Percentiles rank a stretch among this genome's conserved stretches.
Conservation (phyloP, 2,888 invertebrate species). For the Nowickia ferox region DNA sequence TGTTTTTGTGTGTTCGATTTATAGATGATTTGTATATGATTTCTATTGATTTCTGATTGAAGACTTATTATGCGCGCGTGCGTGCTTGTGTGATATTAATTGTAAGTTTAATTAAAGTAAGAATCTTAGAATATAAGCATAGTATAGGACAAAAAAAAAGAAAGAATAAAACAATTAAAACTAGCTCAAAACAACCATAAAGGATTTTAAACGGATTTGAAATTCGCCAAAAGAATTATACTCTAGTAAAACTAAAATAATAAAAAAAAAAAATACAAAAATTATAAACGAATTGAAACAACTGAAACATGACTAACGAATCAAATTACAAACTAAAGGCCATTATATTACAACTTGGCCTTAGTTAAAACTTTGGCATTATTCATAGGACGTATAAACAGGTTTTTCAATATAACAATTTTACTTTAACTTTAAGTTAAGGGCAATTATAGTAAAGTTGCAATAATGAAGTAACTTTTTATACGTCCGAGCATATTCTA, state of each 20-base stretch:
- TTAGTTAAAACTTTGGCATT: too few relatives aligned
- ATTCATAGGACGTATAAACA: too few relatives aligned
- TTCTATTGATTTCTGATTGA: constrained; percentile 71
- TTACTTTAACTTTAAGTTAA: too few relatives aligned
- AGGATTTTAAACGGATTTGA: constrained; percentile 76
- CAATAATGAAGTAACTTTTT: too few relatives aligned
- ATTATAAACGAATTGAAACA: constrained; percentile 39
- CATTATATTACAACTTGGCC: too few relatives aligned
- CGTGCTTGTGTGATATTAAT: constrained; percentile 75
- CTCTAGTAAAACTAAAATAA: constrained; percentile 54
- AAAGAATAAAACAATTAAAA: constrained; percentile 28
- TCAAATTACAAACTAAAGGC: constrained; percentile 50
- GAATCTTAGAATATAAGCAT: constrained; percentile 68
- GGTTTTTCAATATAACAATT: too few relatives aligned
- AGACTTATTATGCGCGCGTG: constrained; percentile 75
- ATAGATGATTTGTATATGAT: constrained; percentile 67
- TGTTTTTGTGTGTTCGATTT: constrained; percentile 57
- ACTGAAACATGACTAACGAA: constrained; percentile 66
- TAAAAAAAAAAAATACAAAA: constrained; percentile 23
- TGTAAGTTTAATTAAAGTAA: constrained; percentile 74
- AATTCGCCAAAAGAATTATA: constrained; percentile 68
- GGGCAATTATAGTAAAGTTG: too few relatives aligned
- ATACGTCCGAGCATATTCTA: too few relatives aligned
- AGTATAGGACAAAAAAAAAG: constrained; percentile 47
- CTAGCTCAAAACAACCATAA: constrained; percentile 71